A percentile compares a stretch with the other conserved stretches of the same genome.
Conservation (phyloP, 2,888 invertebrate species). For the Elaeidobius kamerunicus region DNA sequence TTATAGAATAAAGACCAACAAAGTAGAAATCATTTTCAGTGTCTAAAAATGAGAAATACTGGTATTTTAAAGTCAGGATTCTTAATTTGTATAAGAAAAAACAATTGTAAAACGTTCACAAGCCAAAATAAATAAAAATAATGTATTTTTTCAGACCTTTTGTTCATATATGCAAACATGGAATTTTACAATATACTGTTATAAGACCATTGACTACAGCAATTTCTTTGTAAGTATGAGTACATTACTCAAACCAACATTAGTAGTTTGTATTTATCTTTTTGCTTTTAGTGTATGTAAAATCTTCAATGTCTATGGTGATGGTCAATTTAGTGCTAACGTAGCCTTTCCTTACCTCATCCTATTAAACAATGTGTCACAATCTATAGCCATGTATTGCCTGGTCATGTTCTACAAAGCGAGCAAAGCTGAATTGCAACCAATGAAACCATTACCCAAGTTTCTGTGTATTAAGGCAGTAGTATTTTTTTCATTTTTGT, state of each 20-base stretch:
- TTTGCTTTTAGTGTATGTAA: constrained; percentile 82
- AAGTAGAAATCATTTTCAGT: constrained; percentile 1
- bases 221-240: constrained; percentile 75
- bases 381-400: constrained; percentile 96
- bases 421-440: constrained; percentile 78
- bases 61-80: too few relatives aligned
- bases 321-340: constrained; percentile 83
- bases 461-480: constrained; percentile 97
- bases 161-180: constrained; percentile 93
- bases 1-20: too few relatives aligned
- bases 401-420: constrained; percentile 91
- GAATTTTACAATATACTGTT: constrained; percentile 92
- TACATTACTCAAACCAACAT: too few relatives aligned
- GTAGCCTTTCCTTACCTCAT: constrained; percentile 90
- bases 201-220: constrained; percentile 87
- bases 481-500: constrained; percentile 98
- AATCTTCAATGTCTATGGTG: constrained; percentile 80
- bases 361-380: constrained; percentile 84
- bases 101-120: too few relatives aligned
- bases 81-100: too few relatives aligned
- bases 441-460: constrained; percentile 93
- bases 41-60: constrained; percentile 2
- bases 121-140: too few relatives aligned
- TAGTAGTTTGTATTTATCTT: too few relatives aligned
- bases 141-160: constrained; percentile 68